A percentile compares a stretch with the other conserved stretches of the same genome.
Conservation (phyloP, 2,113 vertebrate species). For the Grammatotria lemairii region DNA sequence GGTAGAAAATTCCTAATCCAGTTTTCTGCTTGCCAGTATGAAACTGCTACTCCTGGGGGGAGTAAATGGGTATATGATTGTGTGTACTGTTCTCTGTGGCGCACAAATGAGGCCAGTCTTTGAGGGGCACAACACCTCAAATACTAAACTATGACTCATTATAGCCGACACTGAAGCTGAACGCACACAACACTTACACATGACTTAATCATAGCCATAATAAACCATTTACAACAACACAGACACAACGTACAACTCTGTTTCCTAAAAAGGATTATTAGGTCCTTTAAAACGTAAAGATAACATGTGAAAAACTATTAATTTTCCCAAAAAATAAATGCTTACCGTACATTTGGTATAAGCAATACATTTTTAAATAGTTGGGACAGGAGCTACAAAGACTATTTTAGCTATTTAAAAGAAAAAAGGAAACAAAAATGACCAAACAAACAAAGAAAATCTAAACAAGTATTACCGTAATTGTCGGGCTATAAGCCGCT, state of each 20-base stretch:
- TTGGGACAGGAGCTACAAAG: neutral
- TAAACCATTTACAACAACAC: neutral
- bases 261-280: neutral
- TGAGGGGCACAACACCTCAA: neutral
- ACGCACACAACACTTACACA: neutral
- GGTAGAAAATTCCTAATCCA: conserved; percentile 23
- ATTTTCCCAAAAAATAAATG: neutral
- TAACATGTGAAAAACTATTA: accelerated
- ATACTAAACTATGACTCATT: neutral
- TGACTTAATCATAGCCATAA: neutral
- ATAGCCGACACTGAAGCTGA: neutral
- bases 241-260: neutral
- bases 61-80: neutral
- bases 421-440: neutral
- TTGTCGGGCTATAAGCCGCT: no score
- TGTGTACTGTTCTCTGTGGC: neutral
- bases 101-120: conserved; percentile 11
- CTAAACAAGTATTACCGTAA: neutral
- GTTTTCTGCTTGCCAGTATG: neutral
- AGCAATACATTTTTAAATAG: neutral
- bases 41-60: conserved; percentile 2
- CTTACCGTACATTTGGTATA: accelerated
- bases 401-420: neutral
- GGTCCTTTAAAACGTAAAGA: neutral
- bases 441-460: neutral